These are phyloP conservation scores for Camptogramma bilineatum DNA, from an alignment of 2,888 invertebrate species.

Conservation along the genomic window DNA sequence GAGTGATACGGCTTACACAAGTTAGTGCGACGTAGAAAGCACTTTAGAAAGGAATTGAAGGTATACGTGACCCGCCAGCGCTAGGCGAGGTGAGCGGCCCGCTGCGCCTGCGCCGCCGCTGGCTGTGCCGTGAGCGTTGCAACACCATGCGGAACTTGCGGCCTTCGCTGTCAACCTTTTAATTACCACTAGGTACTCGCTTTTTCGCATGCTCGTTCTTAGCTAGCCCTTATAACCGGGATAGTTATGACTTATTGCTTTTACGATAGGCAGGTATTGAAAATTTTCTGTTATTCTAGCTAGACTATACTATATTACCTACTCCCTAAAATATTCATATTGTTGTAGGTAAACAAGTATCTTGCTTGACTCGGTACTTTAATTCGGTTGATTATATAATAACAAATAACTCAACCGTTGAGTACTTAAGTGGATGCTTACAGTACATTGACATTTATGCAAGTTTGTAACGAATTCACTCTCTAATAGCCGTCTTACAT, in stretches of 20 bases:
- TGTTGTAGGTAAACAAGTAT: too few species aligned
- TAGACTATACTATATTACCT: too few species aligned
- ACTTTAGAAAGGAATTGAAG: constrained; percentile 84
- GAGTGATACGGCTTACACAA: constrained; percentile 55
- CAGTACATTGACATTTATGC: constrained; percentile 28
- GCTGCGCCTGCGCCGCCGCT: constrained; percentile 55
- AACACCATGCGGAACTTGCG: constrained; percentile 76
- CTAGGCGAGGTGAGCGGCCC: constrained; percentile 73
- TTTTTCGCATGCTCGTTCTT: constrained; percentile 64
- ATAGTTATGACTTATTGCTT: constrained; percentile 23
- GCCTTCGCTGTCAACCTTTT: constrained; percentile 82
- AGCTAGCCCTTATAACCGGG: constrained; percentile 32
- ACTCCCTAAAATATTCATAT: too few species aligned
- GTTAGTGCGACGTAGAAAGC: constrained; percentile 78
- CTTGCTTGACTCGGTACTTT: neutral
- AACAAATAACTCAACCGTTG: constrained; percentile 3
- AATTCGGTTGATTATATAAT: constrained; percentile 2
- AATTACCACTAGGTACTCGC: constrained; percentile 63
- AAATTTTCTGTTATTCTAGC: neutral
- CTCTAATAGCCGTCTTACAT: constrained; percentile 35
- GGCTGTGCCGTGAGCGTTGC: constrained; percentile 62
- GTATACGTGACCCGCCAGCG: constrained; percentile 78
- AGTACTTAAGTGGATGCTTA: neutral
- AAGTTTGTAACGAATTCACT: constrained; percentile 43
- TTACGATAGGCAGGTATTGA: constrained; percentile 26